Evolutionary conservation across 2,888 invertebrate genomes (phyloP).

Genomic region (Dinocampus coccinellae): DNA sequence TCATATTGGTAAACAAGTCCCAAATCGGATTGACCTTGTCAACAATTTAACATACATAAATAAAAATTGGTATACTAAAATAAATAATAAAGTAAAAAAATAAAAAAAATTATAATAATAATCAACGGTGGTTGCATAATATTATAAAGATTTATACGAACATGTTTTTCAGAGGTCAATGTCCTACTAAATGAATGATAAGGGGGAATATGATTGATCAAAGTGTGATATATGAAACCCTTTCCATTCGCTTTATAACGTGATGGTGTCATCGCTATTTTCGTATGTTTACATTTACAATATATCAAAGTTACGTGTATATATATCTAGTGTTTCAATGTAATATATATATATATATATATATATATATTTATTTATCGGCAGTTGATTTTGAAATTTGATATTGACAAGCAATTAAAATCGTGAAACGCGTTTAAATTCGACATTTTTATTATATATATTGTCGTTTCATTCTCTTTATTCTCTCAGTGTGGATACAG

Average conservation of each 20-base stretch:
- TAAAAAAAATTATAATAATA: background rate
- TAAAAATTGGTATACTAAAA: background rate
- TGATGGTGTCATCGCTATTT: background rate
- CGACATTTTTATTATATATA: background rate
- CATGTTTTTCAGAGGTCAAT: background rate
- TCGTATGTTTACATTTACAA: background rate
- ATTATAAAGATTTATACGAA: background rate
- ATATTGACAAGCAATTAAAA: background rate
- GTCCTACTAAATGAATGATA: background rate
- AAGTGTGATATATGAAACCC: background rate
- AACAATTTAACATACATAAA: background rate
- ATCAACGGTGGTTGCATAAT: background rate
- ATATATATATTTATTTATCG: background rate
- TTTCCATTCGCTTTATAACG: background rate
- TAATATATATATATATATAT: background rate
- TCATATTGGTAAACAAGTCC: background rate
- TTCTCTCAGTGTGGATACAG: background rate
- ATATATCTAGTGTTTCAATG: background rate
- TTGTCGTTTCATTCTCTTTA: background rate
- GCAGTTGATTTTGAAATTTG: background rate
- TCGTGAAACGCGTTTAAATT: background rate
- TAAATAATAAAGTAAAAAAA: background rate
- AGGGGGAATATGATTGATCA: too few relatives aligned
- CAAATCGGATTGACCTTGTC: background rate
- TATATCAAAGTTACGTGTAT: too few relatives aligned